phyloP scores from a whole-genome alignment of 1,140 invertebrate species.

The Neodiprion fabricii region DNA sequence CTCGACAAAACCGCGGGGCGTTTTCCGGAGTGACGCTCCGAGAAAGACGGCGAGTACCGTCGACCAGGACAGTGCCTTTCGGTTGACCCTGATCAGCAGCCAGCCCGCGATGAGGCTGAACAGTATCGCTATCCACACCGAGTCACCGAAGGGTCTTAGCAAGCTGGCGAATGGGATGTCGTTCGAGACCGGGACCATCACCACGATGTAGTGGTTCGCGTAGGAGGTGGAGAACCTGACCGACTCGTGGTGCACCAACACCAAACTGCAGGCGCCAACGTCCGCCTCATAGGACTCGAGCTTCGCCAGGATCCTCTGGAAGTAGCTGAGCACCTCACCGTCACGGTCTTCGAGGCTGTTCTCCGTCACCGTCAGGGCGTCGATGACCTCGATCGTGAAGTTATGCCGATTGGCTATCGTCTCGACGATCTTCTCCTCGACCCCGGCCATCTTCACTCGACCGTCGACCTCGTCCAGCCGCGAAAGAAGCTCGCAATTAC shows the following conservation, averaged over 20 bases:
- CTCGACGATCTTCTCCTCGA: no score
- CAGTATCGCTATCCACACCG: not conserved
- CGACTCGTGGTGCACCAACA: not conserved
- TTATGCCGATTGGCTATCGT: not conserved
- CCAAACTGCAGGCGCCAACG: not conserved
- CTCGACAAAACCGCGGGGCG: constrained; percentile 10
- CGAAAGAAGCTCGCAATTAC: not conserved
- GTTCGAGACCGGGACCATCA: not conserved
- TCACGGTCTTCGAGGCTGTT: not conserved
- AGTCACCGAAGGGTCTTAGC: not conserved
- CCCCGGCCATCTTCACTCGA: not conserved
- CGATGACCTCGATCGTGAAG: not conserved
- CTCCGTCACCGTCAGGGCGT: not conserved
- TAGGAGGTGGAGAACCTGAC: not conserved
- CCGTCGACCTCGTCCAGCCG: not conserved
- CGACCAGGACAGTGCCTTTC: not conserved
- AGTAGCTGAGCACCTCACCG: no score
- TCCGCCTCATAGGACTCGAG: not conserved
- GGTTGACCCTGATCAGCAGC: not conserved
- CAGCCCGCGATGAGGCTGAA: not conserved
- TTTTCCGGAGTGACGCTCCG: not conserved
- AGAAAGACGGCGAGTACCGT: no score
- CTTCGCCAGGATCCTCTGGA: not conserved
- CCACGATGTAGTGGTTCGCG: not conserved
- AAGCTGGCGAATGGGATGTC: not conserved